Percentiles rank a stretch among this genome's conserved stretches.
phyloP scores from a whole-genome alignment of 64 coral and sea anemone genomes.

The Pocillopora verrucosa region DNA sequence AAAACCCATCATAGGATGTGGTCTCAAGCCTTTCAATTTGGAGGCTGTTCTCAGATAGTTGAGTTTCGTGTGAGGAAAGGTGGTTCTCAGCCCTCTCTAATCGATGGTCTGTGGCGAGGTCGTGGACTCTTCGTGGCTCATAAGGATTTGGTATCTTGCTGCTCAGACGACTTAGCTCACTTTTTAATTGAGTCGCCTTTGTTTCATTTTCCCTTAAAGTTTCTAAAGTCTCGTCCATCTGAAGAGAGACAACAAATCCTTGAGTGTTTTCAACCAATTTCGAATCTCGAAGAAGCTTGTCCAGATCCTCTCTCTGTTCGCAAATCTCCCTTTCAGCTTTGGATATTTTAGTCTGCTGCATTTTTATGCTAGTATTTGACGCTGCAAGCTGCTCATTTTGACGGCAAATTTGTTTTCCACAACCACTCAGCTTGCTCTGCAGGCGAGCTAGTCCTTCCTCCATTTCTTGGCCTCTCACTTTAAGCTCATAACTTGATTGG shows the following conservation, averaged over 20 bases:
- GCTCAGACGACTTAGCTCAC: background rate
- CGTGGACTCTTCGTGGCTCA: no score
- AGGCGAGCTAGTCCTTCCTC: background rate
- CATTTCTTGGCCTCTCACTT: background rate
- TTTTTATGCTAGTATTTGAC: conserved; percentile 5
- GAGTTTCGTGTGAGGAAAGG: conserved; percentile 40
- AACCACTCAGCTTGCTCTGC: background rate
- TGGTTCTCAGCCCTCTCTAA: conserved; percentile 38
- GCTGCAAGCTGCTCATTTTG: conserved; percentile 31
- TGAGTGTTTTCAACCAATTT: background rate
- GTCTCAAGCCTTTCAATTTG: conserved; percentile 42
- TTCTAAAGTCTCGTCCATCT: conserved; percentile 2
- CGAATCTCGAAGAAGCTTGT: background rate
- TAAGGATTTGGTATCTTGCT: no score
- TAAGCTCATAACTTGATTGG: background rate
- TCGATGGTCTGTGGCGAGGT: conserved; percentile 4
- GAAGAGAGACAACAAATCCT: background rate
- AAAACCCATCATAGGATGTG: conserved; percentile 48
- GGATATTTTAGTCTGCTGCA: conserved; percentile 20
- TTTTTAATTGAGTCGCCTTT: background rate
- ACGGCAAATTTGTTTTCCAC: background rate
- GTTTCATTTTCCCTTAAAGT: background rate
- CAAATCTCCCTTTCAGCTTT: background rate
- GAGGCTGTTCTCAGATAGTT: conserved; percentile 43
- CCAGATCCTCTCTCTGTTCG: background rate